Evolutionary conservation across 2,797 vertebrate species (phyloP), one percentile per base, ranked within the genome.

Genomic region (Oceanodroma leucorhoa): DNA sequence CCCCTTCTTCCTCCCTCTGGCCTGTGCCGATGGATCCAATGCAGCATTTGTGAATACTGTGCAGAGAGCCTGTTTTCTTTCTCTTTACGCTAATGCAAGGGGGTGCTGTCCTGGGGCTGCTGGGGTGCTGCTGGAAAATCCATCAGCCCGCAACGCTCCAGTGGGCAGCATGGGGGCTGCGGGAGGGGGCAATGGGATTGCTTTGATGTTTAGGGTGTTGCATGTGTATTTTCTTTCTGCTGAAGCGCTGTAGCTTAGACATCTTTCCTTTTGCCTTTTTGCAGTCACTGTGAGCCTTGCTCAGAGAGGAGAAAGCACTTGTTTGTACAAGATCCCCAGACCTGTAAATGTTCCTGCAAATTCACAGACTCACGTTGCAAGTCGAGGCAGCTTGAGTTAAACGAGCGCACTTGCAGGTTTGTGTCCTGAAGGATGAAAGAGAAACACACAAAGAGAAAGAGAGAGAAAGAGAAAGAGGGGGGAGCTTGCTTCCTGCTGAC

Each of bases 381-480:
- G 99, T 98, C 98, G 96, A 99, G 98, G 98, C 99, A 99, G 96
- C 99, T 99, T 98, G 99, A 99, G 98, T 99, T 99, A 98, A 99
- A 99, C 97, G 99, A 99, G 98, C 99, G 98, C 98, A 99, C 99
- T 98, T 99, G 99, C 99, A 99, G 98, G 99, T 99, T 99, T 99
- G 99, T 99, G 98, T 97, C 94, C 95, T 97, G 97, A 96, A 97
- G 97, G 97, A 96, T 94, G 87, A 98, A 97, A 96, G 93, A 97
- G 93, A 96, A 97, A 97, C 94, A 97, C 93, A 94, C 89, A 92
- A 43, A 96, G 94, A 94, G 79, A 96, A 91, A 97, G 92, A 96
- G 73, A 94, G 90, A 96, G 94, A 92, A 92, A 92, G 95, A 93
- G 90, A 91, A 92, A 82, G 87, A 95, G 79, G 83, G 94, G 94